These are phyloP conservation scores for Dipodomys merriami DNA, from an alignment of 2,113 vertebrate species.

Conservation along the genomic window DNA sequence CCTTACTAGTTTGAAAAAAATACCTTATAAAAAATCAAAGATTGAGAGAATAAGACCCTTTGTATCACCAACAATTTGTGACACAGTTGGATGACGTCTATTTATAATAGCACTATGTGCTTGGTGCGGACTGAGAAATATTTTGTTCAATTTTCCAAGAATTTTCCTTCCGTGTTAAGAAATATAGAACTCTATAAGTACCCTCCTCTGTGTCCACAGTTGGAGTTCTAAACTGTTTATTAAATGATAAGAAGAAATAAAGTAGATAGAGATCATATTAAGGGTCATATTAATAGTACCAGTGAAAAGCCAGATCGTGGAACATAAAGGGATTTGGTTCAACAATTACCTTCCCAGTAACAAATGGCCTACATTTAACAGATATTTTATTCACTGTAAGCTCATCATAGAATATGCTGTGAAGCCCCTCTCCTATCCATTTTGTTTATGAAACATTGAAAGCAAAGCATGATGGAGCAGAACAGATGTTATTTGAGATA, in stretches of 20 bases:
- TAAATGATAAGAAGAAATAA: neutral
- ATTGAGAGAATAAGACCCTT: neutral
- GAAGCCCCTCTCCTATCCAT: neutral
- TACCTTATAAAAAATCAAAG: constrained; percentile 37
- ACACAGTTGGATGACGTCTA: neutral
- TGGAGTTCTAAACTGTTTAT: neutral
- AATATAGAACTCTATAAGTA: neutral
- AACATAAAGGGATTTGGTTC: neutral
- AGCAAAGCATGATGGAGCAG: neutral
- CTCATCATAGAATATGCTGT: neutral
- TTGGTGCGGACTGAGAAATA: neutral
- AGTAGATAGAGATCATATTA: neutral
- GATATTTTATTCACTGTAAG: neutral
- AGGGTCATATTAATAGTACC: neutral
- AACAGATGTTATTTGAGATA: neutral
- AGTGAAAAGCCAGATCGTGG: neutral
- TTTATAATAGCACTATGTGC: neutral
- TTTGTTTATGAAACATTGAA: constrained; percentile 10
- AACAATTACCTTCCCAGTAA: neutral
- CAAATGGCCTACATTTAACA: neutral
- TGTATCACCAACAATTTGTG: neutral
- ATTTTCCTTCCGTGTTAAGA: neutral
- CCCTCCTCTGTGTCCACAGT: neutral
- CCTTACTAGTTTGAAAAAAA: neutral
- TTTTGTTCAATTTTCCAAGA: neutral